phyloP scores from a whole-genome alignment of 2,888 invertebrate genomes.

The Polymixis flavicincta region DNA sequence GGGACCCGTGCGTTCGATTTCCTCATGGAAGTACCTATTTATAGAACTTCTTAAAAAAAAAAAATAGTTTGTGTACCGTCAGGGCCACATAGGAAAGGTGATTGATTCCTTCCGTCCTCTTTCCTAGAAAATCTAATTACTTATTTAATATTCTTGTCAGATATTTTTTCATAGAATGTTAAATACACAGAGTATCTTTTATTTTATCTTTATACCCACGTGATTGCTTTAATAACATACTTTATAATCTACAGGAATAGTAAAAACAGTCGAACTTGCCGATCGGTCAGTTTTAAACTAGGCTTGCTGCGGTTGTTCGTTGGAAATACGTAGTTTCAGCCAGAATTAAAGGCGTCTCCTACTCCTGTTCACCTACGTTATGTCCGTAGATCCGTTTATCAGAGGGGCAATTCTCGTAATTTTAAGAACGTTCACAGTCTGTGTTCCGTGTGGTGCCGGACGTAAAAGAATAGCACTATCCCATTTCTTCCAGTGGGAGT shows the following conservation, averaged over 20 bases:
- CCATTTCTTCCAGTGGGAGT: too few species aligned
- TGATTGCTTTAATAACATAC: not conserved
- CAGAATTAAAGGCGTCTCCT: too few species aligned
- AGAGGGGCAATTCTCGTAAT: too few species aligned
- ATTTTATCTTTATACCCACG: not conserved
- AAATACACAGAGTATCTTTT: not conserved
- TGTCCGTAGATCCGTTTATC: too few species aligned
- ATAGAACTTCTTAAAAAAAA: not conserved
- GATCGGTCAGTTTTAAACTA: too few species aligned
- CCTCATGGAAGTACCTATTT: not conserved
- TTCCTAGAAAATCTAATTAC: conserved; percentile 16
- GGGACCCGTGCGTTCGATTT: not conserved
- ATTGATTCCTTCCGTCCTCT: not conserved
- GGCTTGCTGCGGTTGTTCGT: too few species aligned
- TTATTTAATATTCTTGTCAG: not conserved
- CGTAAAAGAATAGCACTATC: too few species aligned
- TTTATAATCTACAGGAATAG: not conserved
- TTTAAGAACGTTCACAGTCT: too few species aligned
- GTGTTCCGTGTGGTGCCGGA: too few species aligned
- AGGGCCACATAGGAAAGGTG: not conserved
- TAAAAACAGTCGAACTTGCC: too few species aligned
- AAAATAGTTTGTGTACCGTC: not conserved
- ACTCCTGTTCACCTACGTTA: too few species aligned
- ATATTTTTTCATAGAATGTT: not conserved
- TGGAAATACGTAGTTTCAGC: too few species aligned